Evolutionary conservation across 1,140 invertebrate genomes (phyloP), one percentile per base, ranked within the genome.

Genomic region (Drosophila tropicalis): DNA sequence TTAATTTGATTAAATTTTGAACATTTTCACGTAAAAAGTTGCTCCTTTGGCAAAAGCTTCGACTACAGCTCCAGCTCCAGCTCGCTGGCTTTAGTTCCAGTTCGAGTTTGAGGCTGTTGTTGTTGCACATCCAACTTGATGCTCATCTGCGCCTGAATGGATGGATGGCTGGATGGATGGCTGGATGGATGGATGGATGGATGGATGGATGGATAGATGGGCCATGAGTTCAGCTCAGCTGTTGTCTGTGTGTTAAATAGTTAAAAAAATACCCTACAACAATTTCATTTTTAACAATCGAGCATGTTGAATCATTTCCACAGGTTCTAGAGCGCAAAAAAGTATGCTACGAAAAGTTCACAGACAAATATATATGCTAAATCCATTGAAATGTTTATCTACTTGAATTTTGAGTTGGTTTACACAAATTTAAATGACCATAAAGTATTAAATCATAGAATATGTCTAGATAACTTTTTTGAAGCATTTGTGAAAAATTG

Each of bases 1-100:
- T 91, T 90, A 91, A 90, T 90, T 90, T 91, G 89, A 90, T 90
- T 90, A 90, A 91, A 91, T 89, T 90, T 91, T 91, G 76, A 90
- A 90, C 90, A 79, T 84, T 86, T 90, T 81, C 87, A 91, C 78
- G 84, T 85, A 89, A 90, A 51, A 89, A 84, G 84, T 87, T 87
- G 84, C 73, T 87, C 80, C 80, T 87, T 83, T 82, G 79, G 51
- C 68, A 25, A 22, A 40, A 4, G 44, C 44, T 22, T 13, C 36
- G 12, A 12, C 36, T 67, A 39, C 74, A 54, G 67, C 57, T 70
- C 29, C 57, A 36, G 34, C 12, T 51, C 17, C 44, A n/a, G 7
- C 44, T 51, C 44, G 44, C 44, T 51, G 44, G 44, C 44, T 51
- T 51, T n/a, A 51, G 44, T 51, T 51, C 44, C 9, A 51, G 44